Base-by-base conservation (phyloP, 2,113 vertebrate genomes). In the Hydrochoerus hydrochaeris region DNA sequence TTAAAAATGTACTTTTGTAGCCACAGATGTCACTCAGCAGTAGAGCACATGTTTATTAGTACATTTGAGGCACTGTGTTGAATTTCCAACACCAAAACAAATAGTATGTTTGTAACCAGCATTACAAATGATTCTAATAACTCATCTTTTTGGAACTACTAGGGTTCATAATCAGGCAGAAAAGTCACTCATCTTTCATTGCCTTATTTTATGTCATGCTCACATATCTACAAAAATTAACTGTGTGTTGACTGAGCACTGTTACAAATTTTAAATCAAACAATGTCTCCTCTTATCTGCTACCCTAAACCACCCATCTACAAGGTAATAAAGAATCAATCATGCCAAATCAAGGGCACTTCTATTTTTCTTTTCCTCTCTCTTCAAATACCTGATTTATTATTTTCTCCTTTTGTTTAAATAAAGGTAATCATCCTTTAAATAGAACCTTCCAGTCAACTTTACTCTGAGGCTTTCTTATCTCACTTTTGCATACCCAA, bases 361-460 rank as follows among this genome's bases (percentile, higher is more conserved):
- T 87, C 32, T 69, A n/a, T 62, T 44, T 75, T 57, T 52, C n/a
- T 30, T 57, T 57, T 57, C 54, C 52, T 73, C 86, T 52, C 30
- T 90, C 58, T 78, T 96, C 88, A 94, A 92, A 91, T 62, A 94
- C 95, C 19, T 35, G 82, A 94, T 92, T 88, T 80, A 60, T 63
- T 94, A 54, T 94, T 97, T 96, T 95, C 77, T 73, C 80, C 88
- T 85, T 97, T 91, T 95, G 81, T 92, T 97, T 95, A 95, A 96
- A 95, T 85, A 90, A 92, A 94, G 85, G 60, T 52, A 95, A 85
- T 96, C 85, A 87, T 81, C 91, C 87, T 95, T 97, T 95, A 97
- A 94, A 95, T 95, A 94, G 78, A 95, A 97, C 93, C 94, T 94
- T 90, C 41, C 95, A 84, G 94, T 96, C 96, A 97, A 92, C 97